Conservation (phyloP, 2,888 invertebrate genomes). For the Habroteleia sp. region DNA sequence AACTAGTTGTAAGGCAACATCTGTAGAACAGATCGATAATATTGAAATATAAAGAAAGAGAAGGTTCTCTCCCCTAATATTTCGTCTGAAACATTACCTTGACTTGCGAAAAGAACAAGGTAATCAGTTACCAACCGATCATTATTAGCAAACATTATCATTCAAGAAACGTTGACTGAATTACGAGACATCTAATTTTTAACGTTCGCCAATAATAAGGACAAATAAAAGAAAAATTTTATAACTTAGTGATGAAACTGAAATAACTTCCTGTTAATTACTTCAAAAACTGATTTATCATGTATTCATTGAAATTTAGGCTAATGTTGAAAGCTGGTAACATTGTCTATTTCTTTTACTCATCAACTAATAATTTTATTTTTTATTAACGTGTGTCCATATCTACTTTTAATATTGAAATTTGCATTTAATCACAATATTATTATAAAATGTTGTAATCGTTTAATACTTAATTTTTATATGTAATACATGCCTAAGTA, state of each 20-base stretch:
- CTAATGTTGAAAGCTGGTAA: too few species aligned
- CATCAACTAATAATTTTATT: too few species aligned
- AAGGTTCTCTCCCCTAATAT: slow-evolving; percentile 17
- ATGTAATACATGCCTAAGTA: too few species aligned
- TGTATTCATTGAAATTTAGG: too few species aligned
- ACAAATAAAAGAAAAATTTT: slow-evolving; percentile 10
- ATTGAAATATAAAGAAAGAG: slow-evolving; percentile 32
- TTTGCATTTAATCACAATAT: too few species aligned
- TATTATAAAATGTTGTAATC: too few species aligned
- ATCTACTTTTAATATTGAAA: too few species aligned
- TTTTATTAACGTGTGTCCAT: too few species aligned
- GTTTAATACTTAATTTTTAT: too few species aligned
- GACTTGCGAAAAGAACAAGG: slow-evolving; percentile 15
- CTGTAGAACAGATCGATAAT: slow-evolving; percentile 36
- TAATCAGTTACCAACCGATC: slow-evolving; percentile 23
- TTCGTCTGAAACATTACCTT: slow-evolving; percentile 23
- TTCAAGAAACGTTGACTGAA: slow-evolving; percentile 12
- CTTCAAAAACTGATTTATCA: not conserved
- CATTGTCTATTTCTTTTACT: too few species aligned
- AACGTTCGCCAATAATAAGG: slow-evolving; percentile 8
- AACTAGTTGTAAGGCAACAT: slow-evolving; percentile 21
- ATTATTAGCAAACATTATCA: slow-evolving; percentile 15
- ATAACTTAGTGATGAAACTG: not conserved
- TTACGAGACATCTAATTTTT: slow-evolving; percentile 16
- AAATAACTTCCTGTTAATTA: slow-evolving; percentile 7